A percentile compares a stretch with the other conserved stretches of the same genome.
Conservation (phyloP, 2,797 vertebrate genomes). For the Sandelia bainsii region DNA sequence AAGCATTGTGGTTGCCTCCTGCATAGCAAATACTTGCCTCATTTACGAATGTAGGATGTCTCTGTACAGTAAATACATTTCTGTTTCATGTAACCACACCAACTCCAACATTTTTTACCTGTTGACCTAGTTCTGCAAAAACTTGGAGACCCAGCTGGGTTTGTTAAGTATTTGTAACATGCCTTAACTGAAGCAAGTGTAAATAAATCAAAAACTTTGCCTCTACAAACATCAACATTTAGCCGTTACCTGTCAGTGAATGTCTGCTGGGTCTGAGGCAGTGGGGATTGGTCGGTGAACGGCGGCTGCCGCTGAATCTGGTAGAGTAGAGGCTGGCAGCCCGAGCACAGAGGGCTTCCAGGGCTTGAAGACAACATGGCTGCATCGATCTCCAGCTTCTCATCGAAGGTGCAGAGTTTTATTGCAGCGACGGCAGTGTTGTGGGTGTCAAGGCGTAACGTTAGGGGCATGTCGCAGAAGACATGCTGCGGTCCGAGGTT, state of each 20-base stretch:
- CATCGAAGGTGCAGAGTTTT: conserved; percentile 94
- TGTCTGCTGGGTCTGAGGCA: conserved; percentile 79
- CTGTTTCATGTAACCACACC: not conserved
- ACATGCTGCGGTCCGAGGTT: conserved; percentile 89
- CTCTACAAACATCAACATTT: not conserved
- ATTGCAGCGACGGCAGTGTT: conserved; percentile 85
- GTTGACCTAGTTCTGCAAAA: too few relatives aligned
- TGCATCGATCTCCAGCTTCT: conserved; percentile 95
- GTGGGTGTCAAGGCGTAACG: conserved; percentile 85
- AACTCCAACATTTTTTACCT: too few relatives aligned
- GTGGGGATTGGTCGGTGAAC: conserved; percentile 71
- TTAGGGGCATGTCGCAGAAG: conserved; percentile 94
- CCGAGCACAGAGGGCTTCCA: conserved; percentile 85
- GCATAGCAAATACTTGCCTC: not conserved
- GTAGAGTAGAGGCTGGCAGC: conserved; percentile 89
- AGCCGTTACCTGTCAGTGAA: conserved; percentile 88
- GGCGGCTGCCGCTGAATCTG: conserved; percentile 87
- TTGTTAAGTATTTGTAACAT: too few relatives aligned
- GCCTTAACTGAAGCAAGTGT: not conserved
- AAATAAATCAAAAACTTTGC: not conserved
- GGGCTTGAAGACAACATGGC: conserved; percentile 90
- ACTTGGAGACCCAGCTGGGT: too few relatives aligned
- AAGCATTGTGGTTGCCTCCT: not conserved
- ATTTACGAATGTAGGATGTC: conserved; percentile 4
- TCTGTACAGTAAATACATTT: conserved; percentile 5